Evolutionary conservation across 53 echinoderm and acorn worm genomes (phyloP), one percentile per base, ranked within the genome.

Genomic region (Paracentrotus lividus): DNA sequence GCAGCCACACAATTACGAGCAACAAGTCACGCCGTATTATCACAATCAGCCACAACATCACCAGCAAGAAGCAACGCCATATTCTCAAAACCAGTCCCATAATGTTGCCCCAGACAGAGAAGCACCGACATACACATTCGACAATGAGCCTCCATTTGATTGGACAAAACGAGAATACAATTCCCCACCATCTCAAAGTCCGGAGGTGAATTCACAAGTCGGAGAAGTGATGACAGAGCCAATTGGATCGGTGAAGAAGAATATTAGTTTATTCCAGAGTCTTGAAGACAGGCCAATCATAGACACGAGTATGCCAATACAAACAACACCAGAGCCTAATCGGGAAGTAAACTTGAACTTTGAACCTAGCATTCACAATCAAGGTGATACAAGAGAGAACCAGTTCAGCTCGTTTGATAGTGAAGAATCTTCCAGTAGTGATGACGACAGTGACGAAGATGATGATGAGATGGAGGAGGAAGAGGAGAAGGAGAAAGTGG

Each of bases 211-310:
- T 4, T 47, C 42, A 34, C 43, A 57, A 55, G 34, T 31, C 23
- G 51, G 13, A 49, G 81, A n/a, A 52, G 38, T 72, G 32, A 42
- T 57, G 38, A 40, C 40, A 42, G 92, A 78, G 55, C 36, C 23
- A n/a, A 36, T 92, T 24, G 56, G 27, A 20, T 44, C 92, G 0
- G 78, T 55, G 78, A 81, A 56, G 43, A 77, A 23, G 42, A 81
- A 36, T 34, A 42, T 92, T 3, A 92, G 81, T 8, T 53, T 78
- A 29, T 92, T 40, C 29, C 92, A 92, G 81, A 92, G 92, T 57
- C 84, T 92, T 18, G 92, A 92, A 81, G 92, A 92, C 58, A 77
- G 92, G 92, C 92, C 92, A 92, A 92, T 92, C 26, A 92, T 92
- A 2, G 92, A 92, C 42, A 92, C 92, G 34, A 92, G 92, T 57